Evolutionary conservation across 1,140 invertebrate genomes (phyloP).

Genomic region (Brachionus plicatilis): DNA sequence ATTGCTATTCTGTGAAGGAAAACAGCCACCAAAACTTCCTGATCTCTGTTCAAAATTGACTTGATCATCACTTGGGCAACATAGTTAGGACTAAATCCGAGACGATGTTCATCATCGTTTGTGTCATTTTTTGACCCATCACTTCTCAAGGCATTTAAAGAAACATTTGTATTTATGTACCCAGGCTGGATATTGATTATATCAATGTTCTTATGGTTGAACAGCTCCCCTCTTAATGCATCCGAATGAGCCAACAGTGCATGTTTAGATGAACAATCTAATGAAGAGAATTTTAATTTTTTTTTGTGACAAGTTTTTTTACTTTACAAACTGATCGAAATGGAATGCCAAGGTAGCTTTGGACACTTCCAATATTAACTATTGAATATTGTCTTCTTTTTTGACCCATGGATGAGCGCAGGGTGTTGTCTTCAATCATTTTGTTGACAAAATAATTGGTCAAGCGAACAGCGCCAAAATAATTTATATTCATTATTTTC

Average conservation of each 20-base stretch:
- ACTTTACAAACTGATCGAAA: conserved; percentile 5
- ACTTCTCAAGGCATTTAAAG: conserved; percentile 8
- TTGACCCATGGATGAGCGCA: not conserved
- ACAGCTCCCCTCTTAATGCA: conserved; percentile 15
- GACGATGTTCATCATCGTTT: conserved; percentile 39
- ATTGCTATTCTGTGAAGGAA: conserved; percentile 2
- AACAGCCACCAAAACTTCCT: conserved; percentile 27
- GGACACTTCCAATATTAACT: not conserved
- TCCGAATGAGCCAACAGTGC: conserved; percentile 14
- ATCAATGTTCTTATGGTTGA: not conserved
- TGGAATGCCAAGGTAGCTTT: conserved; percentile 9
- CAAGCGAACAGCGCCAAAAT: conserved; percentile 20
- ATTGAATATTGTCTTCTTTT: not conserved
- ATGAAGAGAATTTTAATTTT: not conserved
- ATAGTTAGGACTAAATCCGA: conserved; percentile 8
- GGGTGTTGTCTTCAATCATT: conserved; percentile 20
- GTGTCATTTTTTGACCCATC: conserved; percentile 37
- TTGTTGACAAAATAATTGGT: conserved; percentile 34
- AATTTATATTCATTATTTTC: conserved; percentile 38
- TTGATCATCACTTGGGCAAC: conserved; percentile 13
- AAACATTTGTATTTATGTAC: conserved; percentile 35
- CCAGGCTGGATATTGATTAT: conserved; percentile 34
- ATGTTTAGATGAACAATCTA: conserved; percentile 37
- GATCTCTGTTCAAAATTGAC: conserved; percentile 6
- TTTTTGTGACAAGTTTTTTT: not conserved